Evolutionary conservation across 1,140 invertebrate genomes (phyloP), one percentile per base, ranked within the genome.

Genomic region (Druon quercuslanigerum): DNA sequence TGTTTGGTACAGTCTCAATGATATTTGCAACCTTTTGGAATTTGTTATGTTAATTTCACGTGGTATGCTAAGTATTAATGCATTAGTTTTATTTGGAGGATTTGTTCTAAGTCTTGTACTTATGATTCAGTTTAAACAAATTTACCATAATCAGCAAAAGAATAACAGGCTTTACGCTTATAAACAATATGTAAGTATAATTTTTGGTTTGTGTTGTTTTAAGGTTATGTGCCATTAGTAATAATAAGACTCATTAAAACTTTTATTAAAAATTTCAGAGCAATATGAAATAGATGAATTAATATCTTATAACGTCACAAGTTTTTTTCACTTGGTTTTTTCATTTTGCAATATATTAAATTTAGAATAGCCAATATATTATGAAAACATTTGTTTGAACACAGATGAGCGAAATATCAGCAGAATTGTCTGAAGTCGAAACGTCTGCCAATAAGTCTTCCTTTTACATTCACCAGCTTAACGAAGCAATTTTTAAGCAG

Each of bases 381-480:
- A 56, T 71, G 2, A 33, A 19, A 56, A 13, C 70, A 70, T 79
- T 70, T 7, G 46, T 57, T 50, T 74, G 72, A 81, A 88, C 89
- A 50, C 73, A 93, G 92, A 89, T 93, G 81, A 90, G 87, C 78
- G 91, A 92, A 85, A 89, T 93, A 77, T 89, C 90, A 12, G 86
- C 89, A 13, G 91, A 92, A 54, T 81, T 93, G 81, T 87, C 89
- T 20, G 83, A 87, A 66, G 88, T 93, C 16, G 91, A 92, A 76
- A 90, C 85, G 77, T 89, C 89, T 51, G 91, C 90, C 0, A 93
- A 93, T 77, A 92, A 90, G 79, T 90, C 91, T 1, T 87, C 89
- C 3, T 80, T 82, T 33, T 90, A 89, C 75, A 83, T 91, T 77
- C 88, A 83, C 74, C 86, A 88, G 71, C 80, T 90, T 40, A 90